Base-by-base conservation (phyloP, 2,797 vertebrate species). In the Paedocypris micromegethes region DNA sequence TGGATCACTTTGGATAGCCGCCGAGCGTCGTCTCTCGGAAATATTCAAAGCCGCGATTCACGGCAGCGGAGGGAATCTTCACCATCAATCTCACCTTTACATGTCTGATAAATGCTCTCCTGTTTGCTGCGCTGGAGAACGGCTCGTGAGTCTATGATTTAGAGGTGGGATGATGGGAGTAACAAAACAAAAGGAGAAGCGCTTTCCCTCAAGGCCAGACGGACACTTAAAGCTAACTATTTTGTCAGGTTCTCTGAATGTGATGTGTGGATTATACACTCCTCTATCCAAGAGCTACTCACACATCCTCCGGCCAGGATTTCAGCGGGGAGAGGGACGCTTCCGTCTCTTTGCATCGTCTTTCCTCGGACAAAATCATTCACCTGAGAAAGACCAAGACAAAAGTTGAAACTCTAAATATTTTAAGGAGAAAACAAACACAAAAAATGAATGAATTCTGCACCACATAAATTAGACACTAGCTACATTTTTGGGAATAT, bases 361-460 rank as follows among this genome's bases (percentile, higher is more conserved):
- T 92, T 93, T 83, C 92, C 92, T 84, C 91, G 85, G 77, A 95
- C 89, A 86, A 94, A 93, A 83, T 94, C 92, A 70, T 94, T 94
- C 79, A 94, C 88, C 92, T 95, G 77, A 38, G 88, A 46, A 9
- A 54, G 9, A 64, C 51, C 68, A 70, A 59, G 52, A 5, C 5
- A 51, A 53, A 56, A n/a, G 3, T 63, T 58, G 38, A 2, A 55
- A 9, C 9, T 52, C 39, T n/a, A 3, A 5, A 6, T 47, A n/a
- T 8, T 62, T 51, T 1, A 5, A 48, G 43, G 58, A 23, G 45
- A 9, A 58, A 3, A 58, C 1, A 38, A 42, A 50, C 49, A 50
- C 49, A 50, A 4, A 23, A 23, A 23, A 23, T 23, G 23, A 23
- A 23, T 23, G 23, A 23, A 23, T 23, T 23, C 23, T 23, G 23